Conservation (phyloP, 2,113 vertebrate genomes). For the Xyrauchen texanus region DNA sequence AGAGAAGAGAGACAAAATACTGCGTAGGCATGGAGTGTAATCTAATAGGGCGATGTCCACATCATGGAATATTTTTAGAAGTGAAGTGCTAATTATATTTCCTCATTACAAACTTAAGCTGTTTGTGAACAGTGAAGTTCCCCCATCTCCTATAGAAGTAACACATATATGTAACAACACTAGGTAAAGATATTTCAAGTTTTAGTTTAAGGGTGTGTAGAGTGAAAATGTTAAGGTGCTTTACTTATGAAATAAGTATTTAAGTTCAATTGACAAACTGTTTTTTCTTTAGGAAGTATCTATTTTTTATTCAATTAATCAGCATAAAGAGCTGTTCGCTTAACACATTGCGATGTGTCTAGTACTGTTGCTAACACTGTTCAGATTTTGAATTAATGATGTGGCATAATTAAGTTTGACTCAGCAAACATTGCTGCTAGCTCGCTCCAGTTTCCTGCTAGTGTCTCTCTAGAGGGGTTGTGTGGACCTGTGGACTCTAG, state of each 20-base stretch:
- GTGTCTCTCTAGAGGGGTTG: constrained; percentile 11
- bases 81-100: constrained; percentile 64
- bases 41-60: constrained; percentile 57
- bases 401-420: constrained; percentile 39
- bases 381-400: constrained; percentile 38
- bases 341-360: constrained; percentile 2
- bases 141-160: neutral
- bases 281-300: too few relatives aligned
- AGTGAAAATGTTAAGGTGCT: neutral
- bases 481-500: neutral
- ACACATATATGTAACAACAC: neutral
- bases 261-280: too few relatives aligned
- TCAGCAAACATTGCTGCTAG: constrained; percentile 19
- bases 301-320: constrained; percentile 12
- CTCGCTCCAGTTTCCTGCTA: neutral
- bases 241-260: neutral
- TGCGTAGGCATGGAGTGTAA: constrained; percentile 39
- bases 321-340: neutral
- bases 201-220: neutral
- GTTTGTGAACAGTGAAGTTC: constrained; percentile 46
- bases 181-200: neutral
- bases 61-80: constrained; percentile 58
- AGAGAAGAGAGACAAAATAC: constrained; percentile 2
- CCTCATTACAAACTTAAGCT: constrained; percentile 52
- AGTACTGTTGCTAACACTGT: neutral